A percentile compares a stretch with the other conserved stretches of the same genome.
Evolutionary conservation across 2,888 invertebrate genomes (phyloP).

Genomic region (Oscheius sp.): DNA sequence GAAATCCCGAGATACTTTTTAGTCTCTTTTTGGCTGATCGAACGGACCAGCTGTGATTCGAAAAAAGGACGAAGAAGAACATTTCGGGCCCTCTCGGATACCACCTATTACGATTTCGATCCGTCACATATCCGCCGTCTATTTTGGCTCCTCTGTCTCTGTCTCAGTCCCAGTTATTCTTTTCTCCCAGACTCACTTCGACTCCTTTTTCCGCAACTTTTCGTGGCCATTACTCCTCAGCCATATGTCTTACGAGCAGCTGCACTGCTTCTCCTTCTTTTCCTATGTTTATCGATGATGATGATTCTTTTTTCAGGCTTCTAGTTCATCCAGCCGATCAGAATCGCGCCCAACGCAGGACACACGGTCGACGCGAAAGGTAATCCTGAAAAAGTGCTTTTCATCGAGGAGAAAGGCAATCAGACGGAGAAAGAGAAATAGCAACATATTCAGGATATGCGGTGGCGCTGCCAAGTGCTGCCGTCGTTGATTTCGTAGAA

Average conservation of each 20-base stretch:
- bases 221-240: not conserved
- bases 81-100: not conserved
- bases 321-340: conserved; percentile 17
- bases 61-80: too few species aligned
- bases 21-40: not conserved
- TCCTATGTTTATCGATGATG: not conserved
- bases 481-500: conserved; percentile 19
- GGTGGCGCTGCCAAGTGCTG: conserved; percentile 28
- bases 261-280: not conserved
- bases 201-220: not conserved
- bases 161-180: not conserved
- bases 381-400: not conserved
- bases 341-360: conserved; percentile 20
- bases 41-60: not conserved
- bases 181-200: not conserved
- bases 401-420: not conserved
- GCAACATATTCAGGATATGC: conserved; percentile 21
- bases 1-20: not conserved
- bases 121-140: too few species aligned
- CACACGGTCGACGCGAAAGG: conserved; percentile 23
- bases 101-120: too few species aligned
- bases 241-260: not conserved
- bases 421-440: not conserved
- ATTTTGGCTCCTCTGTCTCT: not conserved
- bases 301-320: not conserved